Evolutionary conservation across 2,797 vertebrate genomes (phyloP).

Genomic region (Muscicapa comitata): DNA sequence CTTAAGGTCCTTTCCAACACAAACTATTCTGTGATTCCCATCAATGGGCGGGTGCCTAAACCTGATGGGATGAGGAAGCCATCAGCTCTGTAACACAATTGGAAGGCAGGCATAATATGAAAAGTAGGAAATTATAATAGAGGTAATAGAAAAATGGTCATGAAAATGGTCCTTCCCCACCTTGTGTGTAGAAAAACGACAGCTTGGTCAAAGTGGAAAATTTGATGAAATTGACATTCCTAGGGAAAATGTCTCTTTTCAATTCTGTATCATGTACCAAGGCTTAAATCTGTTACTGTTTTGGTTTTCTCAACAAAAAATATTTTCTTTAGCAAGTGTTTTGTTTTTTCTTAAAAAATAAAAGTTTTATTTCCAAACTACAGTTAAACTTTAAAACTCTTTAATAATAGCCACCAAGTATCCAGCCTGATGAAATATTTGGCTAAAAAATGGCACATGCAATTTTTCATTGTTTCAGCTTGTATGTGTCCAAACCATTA

Average conservation of each 20-base stretch:
- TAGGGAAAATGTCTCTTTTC: conserved; percentile 6
- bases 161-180: background rate
- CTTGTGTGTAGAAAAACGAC: background rate
- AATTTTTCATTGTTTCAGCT: background rate
- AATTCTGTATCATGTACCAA: background rate
- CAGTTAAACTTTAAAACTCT: background rate
- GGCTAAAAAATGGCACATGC: background rate
- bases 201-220: conserved; percentile 1
- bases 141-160: background rate
- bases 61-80: fast-evolving
- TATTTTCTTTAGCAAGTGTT: background rate
- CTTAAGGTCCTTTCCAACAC: background rate
- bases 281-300: background rate
- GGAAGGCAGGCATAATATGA: background rate
- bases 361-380: background rate
- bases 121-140: background rate
- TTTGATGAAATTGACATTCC: background rate
- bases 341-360: background rate
- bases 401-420: background rate
- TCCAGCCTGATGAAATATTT: background rate
- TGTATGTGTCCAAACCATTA: background rate
- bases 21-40: background rate
- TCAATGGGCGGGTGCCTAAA: background rate
- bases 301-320: background rate
- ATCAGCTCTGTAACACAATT: background rate